These are phyloP conservation scores for Aporophyla nigra DNA, from an alignment of 2,888 invertebrate genomes.

Conservation along the genomic window DNA sequence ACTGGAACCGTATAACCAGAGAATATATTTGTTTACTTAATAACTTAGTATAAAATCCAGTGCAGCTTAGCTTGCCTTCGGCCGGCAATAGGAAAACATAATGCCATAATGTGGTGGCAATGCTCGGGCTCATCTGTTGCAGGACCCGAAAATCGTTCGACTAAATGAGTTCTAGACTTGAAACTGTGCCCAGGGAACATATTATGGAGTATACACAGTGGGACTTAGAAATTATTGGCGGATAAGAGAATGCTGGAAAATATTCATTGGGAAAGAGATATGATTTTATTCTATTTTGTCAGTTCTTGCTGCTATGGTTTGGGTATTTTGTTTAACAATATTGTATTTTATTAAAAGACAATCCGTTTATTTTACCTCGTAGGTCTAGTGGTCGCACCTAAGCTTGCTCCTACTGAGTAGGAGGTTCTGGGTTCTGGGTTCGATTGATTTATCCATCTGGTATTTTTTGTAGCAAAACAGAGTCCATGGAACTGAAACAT, in stretches of 20 bases:
- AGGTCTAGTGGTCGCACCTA: background rate
- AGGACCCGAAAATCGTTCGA: constrained; percentile 65
- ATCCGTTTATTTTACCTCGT: too few species aligned
- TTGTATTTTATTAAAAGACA: background rate
- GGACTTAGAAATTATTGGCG: constrained; percentile 37
- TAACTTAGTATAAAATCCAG: constrained; percentile 55
- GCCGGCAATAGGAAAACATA: constrained; percentile 56
- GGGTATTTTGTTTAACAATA: background rate
- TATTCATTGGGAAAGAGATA: background rate
- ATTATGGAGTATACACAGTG: constrained; percentile 34
- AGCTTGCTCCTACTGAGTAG: background rate
- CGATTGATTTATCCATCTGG: background rate
- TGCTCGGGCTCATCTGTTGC: constrained; percentile 68
- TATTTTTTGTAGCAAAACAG: too few species aligned
- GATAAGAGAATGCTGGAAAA: background rate
- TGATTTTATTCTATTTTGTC: background rate
- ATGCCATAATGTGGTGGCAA: constrained; percentile 59
- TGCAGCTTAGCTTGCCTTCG: constrained; percentile 50
- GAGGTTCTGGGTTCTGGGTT: background rate
- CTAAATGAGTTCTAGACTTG: constrained; percentile 66
- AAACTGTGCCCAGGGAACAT: constrained; percentile 57
- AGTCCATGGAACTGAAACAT: background rate
- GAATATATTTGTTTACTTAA: constrained; percentile 52
- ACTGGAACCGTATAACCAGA: constrained; percentile 20
- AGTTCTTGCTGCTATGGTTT: background rate